phyloP scores from a whole-genome alignment of 2,888 invertebrate genomes.

The Glaucopsyche alexis region DNA sequence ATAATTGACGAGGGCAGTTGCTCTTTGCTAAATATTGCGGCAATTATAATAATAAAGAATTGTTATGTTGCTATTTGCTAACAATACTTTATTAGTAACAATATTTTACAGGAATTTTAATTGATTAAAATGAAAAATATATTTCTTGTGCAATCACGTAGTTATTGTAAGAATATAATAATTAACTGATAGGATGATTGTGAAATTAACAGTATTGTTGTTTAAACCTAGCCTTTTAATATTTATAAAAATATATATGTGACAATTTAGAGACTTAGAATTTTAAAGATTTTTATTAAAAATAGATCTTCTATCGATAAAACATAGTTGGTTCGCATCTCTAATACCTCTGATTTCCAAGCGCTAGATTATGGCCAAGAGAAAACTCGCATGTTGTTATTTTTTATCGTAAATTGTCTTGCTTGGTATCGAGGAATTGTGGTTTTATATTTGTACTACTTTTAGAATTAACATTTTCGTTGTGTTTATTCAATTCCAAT shows the following conservation, averaged over 20 bases:
- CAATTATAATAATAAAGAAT: not conserved
- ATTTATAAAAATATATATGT: no score
- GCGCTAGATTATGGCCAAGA: conserved; percentile 46
- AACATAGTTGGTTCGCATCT: not conserved
- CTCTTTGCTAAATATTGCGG: conserved; percentile 4
- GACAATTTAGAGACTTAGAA: no score
- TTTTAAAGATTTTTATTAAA: not conserved
- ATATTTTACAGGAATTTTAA: not conserved
- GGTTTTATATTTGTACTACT: conserved; percentile 15
- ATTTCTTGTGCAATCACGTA: not conserved
- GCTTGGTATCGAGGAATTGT: conserved; percentile 12
- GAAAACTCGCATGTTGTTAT: conserved; percentile 49
- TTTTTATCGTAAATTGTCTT: conserved; percentile 25
- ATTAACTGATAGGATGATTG: no score
- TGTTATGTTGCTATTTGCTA: not conserved
- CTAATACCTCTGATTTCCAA: conserved; percentile 24
- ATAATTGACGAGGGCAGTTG: not conserved
- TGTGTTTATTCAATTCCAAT: conserved; percentile 13
- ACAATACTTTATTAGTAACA: not conserved
- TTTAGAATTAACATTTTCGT: conserved; percentile 14
- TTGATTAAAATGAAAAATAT: not conserved
- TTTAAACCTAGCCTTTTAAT: no score
- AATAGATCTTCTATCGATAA: not conserved
- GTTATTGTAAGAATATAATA: not conserved
- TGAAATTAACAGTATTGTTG: no score